These are phyloP conservation scores for Xerus rutilus DNA, from an alignment of 2,797 vertebrate genomes.

Conservation along the genomic window DNA sequence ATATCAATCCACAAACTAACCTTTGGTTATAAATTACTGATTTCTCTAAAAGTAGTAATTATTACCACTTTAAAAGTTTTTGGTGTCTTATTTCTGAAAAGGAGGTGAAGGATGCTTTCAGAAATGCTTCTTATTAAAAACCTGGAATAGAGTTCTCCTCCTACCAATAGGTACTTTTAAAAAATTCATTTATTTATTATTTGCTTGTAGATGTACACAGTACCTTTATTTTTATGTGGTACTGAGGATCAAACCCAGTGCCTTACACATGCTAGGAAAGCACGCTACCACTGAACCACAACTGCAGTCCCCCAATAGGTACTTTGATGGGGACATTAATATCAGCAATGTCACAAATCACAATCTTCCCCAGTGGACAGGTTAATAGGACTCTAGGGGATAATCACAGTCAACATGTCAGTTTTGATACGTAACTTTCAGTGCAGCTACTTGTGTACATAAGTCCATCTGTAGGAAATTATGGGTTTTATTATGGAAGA, in stretches of 20 bases:
- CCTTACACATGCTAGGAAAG: too few relatives aligned
- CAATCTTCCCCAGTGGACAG: background rate
- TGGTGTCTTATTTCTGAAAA: background rate
- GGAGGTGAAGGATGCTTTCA: background rate
- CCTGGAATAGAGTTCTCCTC: background rate
- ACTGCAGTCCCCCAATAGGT: background rate
- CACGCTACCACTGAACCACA: too few relatives aligned
- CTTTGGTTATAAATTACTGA: background rate
- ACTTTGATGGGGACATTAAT: background rate
- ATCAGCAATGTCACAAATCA: background rate
- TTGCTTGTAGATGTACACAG: too few relatives aligned
- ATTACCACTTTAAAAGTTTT: background rate
- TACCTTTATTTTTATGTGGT: too few relatives aligned
- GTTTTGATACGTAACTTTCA: background rate
- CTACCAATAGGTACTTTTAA: background rate
- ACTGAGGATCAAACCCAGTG: too few relatives aligned
- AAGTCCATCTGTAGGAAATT: background rate
- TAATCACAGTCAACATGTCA: background rate
- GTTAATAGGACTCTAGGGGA: background rate
- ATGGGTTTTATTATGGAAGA: background rate
- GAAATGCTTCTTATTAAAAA: constrained; percentile 29
- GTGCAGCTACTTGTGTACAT: background rate
- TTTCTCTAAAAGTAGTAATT: constrained; percentile 37
- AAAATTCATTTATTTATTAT: too few relatives aligned
- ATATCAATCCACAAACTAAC: background rate